These are phyloP conservation scores for Eolophus roseicapilla DNA, from an alignment of 2,113 vertebrate genomes.

Conservation along the genomic window DNA sequence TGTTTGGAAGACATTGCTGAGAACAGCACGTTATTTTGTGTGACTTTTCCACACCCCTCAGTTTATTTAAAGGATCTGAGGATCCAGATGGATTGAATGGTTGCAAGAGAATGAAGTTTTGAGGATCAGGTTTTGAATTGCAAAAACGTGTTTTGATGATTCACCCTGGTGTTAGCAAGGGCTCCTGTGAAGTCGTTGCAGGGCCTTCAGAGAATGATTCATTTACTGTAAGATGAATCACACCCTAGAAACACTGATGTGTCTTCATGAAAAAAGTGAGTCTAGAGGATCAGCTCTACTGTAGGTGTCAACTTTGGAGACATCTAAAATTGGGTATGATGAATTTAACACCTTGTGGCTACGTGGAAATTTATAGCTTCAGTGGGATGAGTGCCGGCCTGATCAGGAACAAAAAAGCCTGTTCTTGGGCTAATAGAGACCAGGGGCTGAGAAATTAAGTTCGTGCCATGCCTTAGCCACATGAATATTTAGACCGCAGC, in stretches of 20 bases:
- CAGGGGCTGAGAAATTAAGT: neutral
- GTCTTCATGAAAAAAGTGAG: neutral
- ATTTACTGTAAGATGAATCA: constrained; percentile 25
- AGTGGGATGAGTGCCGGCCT: neutral
- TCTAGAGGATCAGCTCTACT: neutral
- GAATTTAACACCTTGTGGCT: neutral
- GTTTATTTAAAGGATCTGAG: neutral
- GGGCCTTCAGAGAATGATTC: neutral
- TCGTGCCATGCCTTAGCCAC: neutral
- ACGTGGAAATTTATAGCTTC: neutral
- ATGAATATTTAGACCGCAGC: neutral
- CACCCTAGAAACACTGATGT: neutral
- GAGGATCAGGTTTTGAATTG: neutral
- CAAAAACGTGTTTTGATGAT: constrained; percentile 1
- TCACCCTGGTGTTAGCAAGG: neutral
- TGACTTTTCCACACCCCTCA: neutral
- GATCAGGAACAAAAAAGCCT: neutral
- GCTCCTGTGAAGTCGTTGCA: neutral
- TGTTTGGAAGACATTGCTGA: neutral
- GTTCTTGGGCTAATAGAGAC: neutral
- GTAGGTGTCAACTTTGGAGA: neutral
- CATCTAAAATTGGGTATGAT: neutral
- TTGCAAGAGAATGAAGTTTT: neutral
- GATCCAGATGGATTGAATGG: neutral
- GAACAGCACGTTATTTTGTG: neutral